phyloP scores from a whole-genome alignment of 1,140 invertebrate genomes.

The Lepidurus arcticus region DNA sequence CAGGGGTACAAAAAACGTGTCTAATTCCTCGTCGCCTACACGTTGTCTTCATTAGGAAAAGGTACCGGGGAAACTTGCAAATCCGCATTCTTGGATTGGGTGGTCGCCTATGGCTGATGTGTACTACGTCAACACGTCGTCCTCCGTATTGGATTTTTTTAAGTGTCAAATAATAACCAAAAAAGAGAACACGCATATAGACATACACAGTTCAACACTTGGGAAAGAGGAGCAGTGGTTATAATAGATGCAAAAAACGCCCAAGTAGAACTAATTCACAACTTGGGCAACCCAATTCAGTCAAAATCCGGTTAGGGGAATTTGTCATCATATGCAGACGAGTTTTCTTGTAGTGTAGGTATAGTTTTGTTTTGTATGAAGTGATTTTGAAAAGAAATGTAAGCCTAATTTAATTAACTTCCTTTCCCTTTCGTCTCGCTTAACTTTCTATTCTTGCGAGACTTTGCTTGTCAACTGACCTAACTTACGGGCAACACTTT shows the following conservation, averaged over 20 bases:
- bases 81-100: slow-evolving; percentile 21
- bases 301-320: background rate
- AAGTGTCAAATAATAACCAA: background rate
- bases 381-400: background rate
- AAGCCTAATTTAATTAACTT: background rate
- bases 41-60: slow-evolving; percentile 5
- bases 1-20: background rate
- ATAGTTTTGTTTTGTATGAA: too few species aligned
- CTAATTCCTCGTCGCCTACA: background rate
- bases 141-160: background rate
- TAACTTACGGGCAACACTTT: too few species aligned
- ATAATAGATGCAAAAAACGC: background rate
- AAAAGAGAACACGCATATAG: background rate
- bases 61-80: background rate
- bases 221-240: background rate
- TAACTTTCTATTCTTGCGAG: background rate
- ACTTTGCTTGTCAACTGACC: background rate
- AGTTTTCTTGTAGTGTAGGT: too few species aligned
- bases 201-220: background rate
- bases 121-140: background rate
- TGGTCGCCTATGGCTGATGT: background rate
- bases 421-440: background rate
- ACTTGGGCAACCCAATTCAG: background rate
- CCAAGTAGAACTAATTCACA: background rate
- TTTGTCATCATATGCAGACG: background rate